Conservation (phyloP, 1,140 invertebrate species). For the Octopus bimaculoides region DNA sequence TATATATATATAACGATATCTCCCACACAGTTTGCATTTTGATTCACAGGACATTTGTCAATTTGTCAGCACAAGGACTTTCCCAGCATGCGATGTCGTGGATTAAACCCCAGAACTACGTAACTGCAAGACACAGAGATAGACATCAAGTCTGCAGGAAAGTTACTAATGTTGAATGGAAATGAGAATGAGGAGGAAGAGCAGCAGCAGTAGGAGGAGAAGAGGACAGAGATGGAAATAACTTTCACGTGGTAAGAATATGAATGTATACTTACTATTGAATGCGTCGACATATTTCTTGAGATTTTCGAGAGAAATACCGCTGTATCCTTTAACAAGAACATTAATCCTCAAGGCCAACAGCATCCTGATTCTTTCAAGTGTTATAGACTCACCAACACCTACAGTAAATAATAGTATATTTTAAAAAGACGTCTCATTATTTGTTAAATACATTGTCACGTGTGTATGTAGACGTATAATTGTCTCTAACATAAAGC, state of each 20-base stretch:
- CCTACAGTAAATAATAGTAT: slow-evolving; percentile 49
- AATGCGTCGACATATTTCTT: slow-evolving; percentile 69
- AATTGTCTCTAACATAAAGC: too few relatives aligned
- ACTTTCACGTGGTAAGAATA: not conserved
- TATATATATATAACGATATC: too few relatives aligned
- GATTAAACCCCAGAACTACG: too few relatives aligned
- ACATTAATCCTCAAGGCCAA: slow-evolving; percentile 73
- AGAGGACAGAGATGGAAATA: not conserved
- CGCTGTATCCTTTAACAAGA: slow-evolving; percentile 72
- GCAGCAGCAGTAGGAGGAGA: not conserved
- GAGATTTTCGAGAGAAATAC: slow-evolving; percentile 67
- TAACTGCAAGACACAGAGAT: too few relatives aligned
- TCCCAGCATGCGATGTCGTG: too few relatives aligned
- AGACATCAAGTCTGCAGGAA: not conserved
- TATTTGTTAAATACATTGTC: too few relatives aligned
- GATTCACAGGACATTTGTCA: too few relatives aligned
- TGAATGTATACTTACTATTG: slow-evolving; percentile 62
- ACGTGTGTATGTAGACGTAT: too few relatives aligned
- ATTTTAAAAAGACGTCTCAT: too few relatives aligned
- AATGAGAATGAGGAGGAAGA: not conserved
- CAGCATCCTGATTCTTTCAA: slow-evolving; percentile 68
- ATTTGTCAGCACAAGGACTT: too few relatives aligned
- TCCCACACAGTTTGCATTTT: too few relatives aligned
- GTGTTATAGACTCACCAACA: slow-evolving; percentile 67
- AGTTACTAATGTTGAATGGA: not conserved